Evolutionary conservation across 2,888 invertebrate species (phyloP).

Genomic region (Acleris emargana): DNA sequence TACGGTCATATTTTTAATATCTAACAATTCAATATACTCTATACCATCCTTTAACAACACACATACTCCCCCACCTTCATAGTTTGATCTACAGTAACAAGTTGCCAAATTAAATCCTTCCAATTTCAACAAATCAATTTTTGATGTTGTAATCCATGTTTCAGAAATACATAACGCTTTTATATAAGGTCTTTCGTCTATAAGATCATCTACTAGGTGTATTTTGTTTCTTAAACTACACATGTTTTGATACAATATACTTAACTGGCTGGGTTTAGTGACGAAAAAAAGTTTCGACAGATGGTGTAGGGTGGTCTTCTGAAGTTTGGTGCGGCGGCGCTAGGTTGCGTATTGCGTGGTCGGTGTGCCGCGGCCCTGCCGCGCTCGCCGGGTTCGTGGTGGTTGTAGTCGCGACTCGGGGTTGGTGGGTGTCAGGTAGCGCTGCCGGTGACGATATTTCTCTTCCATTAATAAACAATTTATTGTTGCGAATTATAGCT

Average conservation of each 20-base stretch:
- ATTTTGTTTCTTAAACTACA: slow-evolving; percentile 36
- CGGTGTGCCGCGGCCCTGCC: too few species aligned
- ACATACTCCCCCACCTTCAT: slow-evolving; percentile 38
- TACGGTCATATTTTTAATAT: slow-evolving; percentile 33
- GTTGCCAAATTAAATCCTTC: slow-evolving; percentile 30
- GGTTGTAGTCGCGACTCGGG: too few species aligned
- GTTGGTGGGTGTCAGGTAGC: too few species aligned
- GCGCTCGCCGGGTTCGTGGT: too few species aligned
- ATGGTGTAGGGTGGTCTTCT: too few species aligned
- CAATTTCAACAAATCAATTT: slow-evolving; percentile 22
- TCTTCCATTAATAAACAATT: too few species aligned
- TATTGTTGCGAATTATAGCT: too few species aligned
- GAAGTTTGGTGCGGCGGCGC: too few species aligned
- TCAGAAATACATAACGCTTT: slow-evolving; percentile 36
- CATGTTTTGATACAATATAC: slow-evolving; percentile 37
- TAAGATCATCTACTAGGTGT: slow-evolving; percentile 32
- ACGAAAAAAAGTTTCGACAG: too few species aligned
- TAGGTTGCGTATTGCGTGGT: too few species aligned
- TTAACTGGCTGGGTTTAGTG: too few species aligned
- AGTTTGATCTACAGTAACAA: slow-evolving; percentile 30
- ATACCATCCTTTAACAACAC: slow-evolving; percentile 31
- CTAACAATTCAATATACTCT: slow-evolving; percentile 29
- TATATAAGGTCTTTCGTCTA: slow-evolving; percentile 34
- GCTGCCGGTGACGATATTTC: too few species aligned
- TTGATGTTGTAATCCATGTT: slow-evolving; percentile 31